Percentiles rank a stretch among this genome's conserved stretches.
phyloP scores from a whole-genome alignment of 2,797 vertebrate genomes.

The Anguilla pacifica region DNA sequence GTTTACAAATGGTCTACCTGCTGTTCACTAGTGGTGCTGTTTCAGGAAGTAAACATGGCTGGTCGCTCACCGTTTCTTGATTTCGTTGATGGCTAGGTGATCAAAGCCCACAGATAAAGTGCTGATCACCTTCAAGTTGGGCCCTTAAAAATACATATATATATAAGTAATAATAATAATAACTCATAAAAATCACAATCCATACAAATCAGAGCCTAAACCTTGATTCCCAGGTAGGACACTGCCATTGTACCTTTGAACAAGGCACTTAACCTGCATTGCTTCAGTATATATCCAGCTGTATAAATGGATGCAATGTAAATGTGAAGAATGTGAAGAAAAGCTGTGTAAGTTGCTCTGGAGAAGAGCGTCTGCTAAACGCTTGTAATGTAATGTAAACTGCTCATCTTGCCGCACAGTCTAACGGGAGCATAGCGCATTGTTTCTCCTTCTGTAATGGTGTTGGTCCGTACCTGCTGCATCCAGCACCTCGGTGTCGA shows the following conservation, averaged over 20 bases:
- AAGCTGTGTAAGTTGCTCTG: too few species aligned
- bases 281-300: too few species aligned
- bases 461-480: constrained; percentile 76
- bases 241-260: too few species aligned
- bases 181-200: not conserved
- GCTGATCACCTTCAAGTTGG: constrained; percentile 90
- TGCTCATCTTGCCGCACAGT: not conserved
- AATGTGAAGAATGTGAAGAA: too few species aligned
- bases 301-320: too few species aligned
- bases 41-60: not conserved
- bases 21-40: not conserved
- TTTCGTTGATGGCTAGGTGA: constrained; percentile 86
- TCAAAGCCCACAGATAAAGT: constrained; percentile 93
- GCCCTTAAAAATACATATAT: constrained; percentile 66
- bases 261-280: too few species aligned
- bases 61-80: constrained; percentile 86
- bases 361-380: too few species aligned
- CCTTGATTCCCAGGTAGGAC: too few species aligned
- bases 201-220: not conserved
- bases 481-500: constrained; percentile 84
- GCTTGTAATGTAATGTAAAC: too few species aligned
- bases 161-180: too few species aligned
- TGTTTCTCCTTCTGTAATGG: not conserved
- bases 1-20: not conserved
- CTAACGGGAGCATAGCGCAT: not conserved